Evolutionary conservation across 2,888 invertebrate genomes (phyloP).

Genomic region (Microplitis manilae): DNA sequence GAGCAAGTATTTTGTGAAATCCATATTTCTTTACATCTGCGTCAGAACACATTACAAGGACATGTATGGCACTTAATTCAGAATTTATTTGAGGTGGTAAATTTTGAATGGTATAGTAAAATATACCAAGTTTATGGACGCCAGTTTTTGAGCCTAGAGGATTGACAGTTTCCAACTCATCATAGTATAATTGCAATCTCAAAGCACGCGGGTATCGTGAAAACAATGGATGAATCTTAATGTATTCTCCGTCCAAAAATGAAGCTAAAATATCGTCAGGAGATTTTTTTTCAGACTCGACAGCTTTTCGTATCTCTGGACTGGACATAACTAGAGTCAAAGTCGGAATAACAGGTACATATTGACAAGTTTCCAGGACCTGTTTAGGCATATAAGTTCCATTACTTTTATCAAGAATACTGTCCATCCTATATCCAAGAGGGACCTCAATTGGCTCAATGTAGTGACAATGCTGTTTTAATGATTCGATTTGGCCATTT

Average conservation of each 20-base stretch:
- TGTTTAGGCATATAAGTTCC: slow-evolving; percentile 37
- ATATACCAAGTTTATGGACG: slow-evolving; percentile 49
- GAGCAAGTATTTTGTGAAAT: slow-evolving; percentile 45
- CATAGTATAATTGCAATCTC: slow-evolving; percentile 45
- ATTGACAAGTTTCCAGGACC: slow-evolving; percentile 45
- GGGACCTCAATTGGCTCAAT: slow-evolving; percentile 38
- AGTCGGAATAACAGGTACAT: slow-evolving; percentile 44
- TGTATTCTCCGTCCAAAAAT: slow-evolving; percentile 48
- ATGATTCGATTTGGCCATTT: slow-evolving; percentile 37
- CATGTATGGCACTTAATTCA: slow-evolving; percentile 43
- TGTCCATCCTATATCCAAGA: slow-evolving; percentile 39
- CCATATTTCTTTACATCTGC: slow-evolving; percentile 48
- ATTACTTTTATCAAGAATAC: slow-evolving; percentile 30
- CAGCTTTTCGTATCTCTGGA: slow-evolving; percentile 24
- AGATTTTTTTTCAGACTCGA: slow-evolving; percentile 40
- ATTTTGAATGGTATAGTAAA: slow-evolving; percentile 46
- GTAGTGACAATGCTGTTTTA: slow-evolving; percentile 31
- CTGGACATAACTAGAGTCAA: slow-evolving; percentile 43
- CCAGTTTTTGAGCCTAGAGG: slow-evolving; percentile 49
- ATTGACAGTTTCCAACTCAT: slow-evolving; percentile 49
- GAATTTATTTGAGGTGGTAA: slow-evolving; percentile 47
- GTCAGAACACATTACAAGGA: slow-evolving; percentile 39
- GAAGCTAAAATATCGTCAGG: slow-evolving; percentile 37
- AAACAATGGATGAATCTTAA: slow-evolving; percentile 42
- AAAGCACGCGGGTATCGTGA: slow-evolving; percentile 37